phyloP scores from a whole-genome alignment of 2,113 vertebrate species.

The Etia nguti region DNA sequence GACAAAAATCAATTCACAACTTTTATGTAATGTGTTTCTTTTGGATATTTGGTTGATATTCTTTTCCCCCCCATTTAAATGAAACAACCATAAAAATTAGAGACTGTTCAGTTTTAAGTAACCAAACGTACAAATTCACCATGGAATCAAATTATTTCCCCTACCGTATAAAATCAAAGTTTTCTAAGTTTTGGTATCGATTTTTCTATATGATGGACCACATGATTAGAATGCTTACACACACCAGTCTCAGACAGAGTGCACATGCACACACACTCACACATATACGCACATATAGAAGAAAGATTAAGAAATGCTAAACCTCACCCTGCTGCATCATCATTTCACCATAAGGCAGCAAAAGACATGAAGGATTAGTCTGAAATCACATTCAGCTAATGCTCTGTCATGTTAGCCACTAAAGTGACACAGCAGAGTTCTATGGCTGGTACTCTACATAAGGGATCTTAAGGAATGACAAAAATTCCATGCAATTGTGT shows the following conservation, averaged over 20 bases:
- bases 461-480: not conserved
- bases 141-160: not conserved
- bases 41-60: not conserved
- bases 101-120: not conserved
- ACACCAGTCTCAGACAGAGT: not conserved
- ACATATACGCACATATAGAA: not conserved
- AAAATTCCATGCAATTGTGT: not conserved
- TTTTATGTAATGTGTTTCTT: not conserved
- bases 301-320: conserved; percentile 28
- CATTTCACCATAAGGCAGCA: conserved; percentile 11
- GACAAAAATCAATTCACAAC: not conserved
- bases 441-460: not conserved
- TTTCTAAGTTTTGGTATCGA: not conserved
- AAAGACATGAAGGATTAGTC: conserved; percentile 28
- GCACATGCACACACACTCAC: not conserved
- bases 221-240: not conserved
- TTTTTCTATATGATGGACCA: not conserved
- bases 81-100: not conserved
- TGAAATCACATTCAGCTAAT: conserved; percentile 29
- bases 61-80: not conserved
- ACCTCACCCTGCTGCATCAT: conserved; percentile 40
- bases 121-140: not conserved
- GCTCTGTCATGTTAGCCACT: not conserved
- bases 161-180: not conserved
- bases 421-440: not conserved